Percentiles rank a stretch among this genome's conserved stretches.
These are phyloP conservation scores for Emydocephalus ijimae DNA, from an alignment of 2,113 vertebrate genomes.

Conservation along the genomic window DNA sequence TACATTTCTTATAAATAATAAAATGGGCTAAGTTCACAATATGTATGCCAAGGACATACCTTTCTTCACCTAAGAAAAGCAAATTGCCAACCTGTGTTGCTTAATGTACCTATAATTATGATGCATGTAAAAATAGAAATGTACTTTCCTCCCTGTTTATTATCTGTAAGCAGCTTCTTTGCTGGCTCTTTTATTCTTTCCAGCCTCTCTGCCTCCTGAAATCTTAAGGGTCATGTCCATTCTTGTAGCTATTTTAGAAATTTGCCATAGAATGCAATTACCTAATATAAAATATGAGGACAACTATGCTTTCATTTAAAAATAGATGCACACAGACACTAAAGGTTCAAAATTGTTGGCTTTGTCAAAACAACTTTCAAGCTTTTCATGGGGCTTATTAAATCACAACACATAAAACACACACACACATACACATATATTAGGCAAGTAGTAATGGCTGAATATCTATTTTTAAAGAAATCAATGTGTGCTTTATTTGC, in stretches of 20 bases:
- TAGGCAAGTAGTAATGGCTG: not conserved
- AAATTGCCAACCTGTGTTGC: not conserved
- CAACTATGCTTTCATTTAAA: not conserved
- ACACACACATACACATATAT: not conserved
- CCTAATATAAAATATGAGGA: not conserved
- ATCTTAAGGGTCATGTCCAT: not conserved
- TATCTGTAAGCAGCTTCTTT: not conserved
- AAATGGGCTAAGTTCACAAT: not conserved
- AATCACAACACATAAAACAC: fast-evolving
- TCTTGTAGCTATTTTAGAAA: not conserved
- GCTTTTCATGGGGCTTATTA: conserved; percentile 13
- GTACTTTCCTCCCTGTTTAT: not conserved
- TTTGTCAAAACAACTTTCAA: not conserved
- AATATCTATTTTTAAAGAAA: conserved; percentile 27
- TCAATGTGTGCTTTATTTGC: not conserved
- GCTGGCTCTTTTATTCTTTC: not conserved
- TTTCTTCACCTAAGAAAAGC: not conserved
- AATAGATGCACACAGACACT: not conserved
- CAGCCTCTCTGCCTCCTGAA: not conserved
- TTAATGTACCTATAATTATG: not conserved
- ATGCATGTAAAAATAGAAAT: not conserved
- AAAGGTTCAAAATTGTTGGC: not conserved
- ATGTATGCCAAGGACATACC: not conserved
- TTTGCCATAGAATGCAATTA: not conserved
- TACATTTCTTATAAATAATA: not conserved